Base-by-base conservation (phyloP, 2,113 vertebrate genomes). In the Vulpes vulpes region DNA sequence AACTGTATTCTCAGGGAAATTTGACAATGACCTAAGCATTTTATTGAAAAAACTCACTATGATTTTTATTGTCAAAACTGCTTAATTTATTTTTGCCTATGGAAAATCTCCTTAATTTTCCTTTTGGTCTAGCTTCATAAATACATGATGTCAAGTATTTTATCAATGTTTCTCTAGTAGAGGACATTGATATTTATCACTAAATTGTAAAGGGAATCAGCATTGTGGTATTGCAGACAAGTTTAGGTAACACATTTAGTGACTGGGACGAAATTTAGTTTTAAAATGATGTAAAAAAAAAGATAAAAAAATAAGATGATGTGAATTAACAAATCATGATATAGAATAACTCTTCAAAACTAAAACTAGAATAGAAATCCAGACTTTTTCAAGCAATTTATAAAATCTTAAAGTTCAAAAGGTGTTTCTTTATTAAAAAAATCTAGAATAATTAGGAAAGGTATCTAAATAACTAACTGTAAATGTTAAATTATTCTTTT, bases 291-390 rank as follows among this genome's bases (percentile, higher is more conserved):
- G 67, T 69, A 32, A 69, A 9, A n/a, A n/a, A 17, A 57, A 43
- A 43, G 43, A 43, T 7, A 43, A 43, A 43, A 43, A 43, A 43
- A 43, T 83, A 69, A 79, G 84, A 87, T 38, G 55, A 87, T 69
- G 55, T 89, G 59, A 80, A 8, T 8, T 92, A 49, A 55, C 7
- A 80, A 80, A 74, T 96, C 16, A 20, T 64, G 55, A 81, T 81
- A 94, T 93, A 79, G 94, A 89, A 83, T 32, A 73, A 27, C 23
- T 82, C 35, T 96, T 95, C 65, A 92, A 96, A 96, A 85, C 20
- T 89, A 67, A 88, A 96, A 89, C 53, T 57, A 81, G 80, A 15
- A 53, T 89, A 95, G 78, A 92, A 89, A 80, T 90, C 12, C 43
- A 90, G 59, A 30, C 12, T 65, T 90, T 38, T 89, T 64, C 62